Evolutionary conservation across 1,140 invertebrate species (phyloP).

Genomic region (Platyscapa corneri): DNA sequence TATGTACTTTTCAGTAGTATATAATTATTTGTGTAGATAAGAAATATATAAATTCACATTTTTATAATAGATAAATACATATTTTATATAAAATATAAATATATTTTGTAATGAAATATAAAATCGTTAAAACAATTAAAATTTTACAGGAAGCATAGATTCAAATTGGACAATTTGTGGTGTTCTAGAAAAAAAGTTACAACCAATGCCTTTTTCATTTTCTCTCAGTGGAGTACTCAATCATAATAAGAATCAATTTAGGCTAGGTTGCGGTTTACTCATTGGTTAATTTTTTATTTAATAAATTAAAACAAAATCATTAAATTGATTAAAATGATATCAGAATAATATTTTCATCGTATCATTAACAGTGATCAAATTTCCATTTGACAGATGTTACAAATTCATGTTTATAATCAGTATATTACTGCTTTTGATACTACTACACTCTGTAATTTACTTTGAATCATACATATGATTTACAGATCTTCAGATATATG

Average conservation of each 20-base stretch:
- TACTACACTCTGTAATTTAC: slow-evolving; percentile 33
- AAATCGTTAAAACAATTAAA: no score
- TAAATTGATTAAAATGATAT: slow-evolving; percentile 7
- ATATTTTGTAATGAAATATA: not conserved
- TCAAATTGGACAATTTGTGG: slow-evolving; percentile 97
- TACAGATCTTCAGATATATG: not conserved
- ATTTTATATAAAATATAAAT: no score
- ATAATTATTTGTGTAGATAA: not conserved
- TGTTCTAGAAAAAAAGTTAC: slow-evolving; percentile 94
- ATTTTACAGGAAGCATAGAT: slow-evolving; percentile 89
- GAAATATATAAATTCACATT: no score
- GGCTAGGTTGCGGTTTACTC: slow-evolving; percentile 90
- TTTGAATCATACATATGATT: slow-evolving; percentile 1
- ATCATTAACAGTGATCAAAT: slow-evolving; percentile 23
- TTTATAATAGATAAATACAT: no score
- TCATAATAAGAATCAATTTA: slow-evolving; percentile 91
- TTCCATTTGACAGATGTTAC: slow-evolving; percentile 32
- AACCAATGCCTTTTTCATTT: slow-evolving; percentile 94
- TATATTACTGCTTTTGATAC: slow-evolving; percentile 32
- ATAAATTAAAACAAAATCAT: slow-evolving; percentile 26
- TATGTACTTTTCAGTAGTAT: no score
- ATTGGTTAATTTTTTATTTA: slow-evolving; percentile 80
- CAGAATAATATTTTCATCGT: not conserved
- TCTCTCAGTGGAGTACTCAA: slow-evolving; percentile 94
- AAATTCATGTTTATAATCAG: slow-evolving; percentile 35